Evolutionary conservation across 2,888 invertebrate species (phyloP).

Genomic region (Priocnemis perturbator): DNA sequence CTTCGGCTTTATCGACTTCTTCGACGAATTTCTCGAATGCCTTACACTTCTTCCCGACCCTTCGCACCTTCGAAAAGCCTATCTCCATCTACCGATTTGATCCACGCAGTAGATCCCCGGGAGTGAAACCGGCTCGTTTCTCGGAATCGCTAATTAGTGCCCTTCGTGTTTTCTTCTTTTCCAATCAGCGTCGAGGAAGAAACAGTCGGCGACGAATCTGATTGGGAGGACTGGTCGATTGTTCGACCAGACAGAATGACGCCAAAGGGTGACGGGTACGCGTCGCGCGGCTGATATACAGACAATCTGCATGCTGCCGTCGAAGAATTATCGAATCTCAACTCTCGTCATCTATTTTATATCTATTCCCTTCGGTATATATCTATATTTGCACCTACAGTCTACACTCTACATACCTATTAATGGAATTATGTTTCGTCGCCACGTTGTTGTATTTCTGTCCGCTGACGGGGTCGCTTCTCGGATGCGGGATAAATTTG

Average conservation of each 20-base stretch:
- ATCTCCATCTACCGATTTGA: constrained; percentile 44
- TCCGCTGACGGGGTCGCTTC: not conserved
- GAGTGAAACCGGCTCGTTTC: constrained; percentile 49
- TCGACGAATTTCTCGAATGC: constrained; percentile 55
- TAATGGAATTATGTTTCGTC: too few relatives aligned
- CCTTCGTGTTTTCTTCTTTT: constrained; percentile 50
- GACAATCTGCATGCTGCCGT: not conserved
- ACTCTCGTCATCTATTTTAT: too few relatives aligned
- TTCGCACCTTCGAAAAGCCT: constrained; percentile 50
- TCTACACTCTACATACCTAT: too few relatives aligned
- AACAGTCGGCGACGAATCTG: constrained; percentile 48
- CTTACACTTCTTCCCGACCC: constrained; percentile 49
- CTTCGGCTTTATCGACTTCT: constrained; percentile 52
- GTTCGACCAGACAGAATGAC: constrained; percentile 54
- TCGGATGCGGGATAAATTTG: not conserved
- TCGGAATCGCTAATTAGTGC: constrained; percentile 59
- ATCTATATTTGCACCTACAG: too few relatives aligned
- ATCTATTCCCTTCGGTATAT: too few relatives aligned
- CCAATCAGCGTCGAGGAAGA: constrained; percentile 42
- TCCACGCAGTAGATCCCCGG: constrained; percentile 43
- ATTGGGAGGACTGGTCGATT: constrained; percentile 41
- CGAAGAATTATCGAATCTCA: too few relatives aligned
- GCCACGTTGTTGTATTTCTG: not conserved
- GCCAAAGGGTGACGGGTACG: constrained; percentile 32
- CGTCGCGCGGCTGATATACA: not conserved